Evolutionary conservation across 1,140 invertebrate genomes (phyloP).

Genomic region (Cyclina sinensis): DNA sequence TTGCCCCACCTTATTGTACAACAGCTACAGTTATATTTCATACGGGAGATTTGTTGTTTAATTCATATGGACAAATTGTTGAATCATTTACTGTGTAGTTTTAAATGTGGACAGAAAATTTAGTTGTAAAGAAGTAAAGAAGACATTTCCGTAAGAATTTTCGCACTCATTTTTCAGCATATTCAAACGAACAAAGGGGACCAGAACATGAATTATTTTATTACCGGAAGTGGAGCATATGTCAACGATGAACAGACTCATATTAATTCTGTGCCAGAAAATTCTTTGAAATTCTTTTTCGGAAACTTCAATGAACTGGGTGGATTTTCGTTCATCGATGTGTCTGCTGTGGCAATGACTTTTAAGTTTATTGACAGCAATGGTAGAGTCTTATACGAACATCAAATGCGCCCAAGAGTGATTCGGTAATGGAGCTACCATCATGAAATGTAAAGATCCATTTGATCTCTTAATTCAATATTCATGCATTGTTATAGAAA

Average conservation of each 20-base stretch:
- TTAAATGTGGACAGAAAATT: too few species aligned
- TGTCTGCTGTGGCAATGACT: slow-evolving; percentile 80
- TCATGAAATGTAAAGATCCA: too few species aligned
- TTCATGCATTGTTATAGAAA: too few species aligned
- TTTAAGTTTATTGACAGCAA: slow-evolving; percentile 81
- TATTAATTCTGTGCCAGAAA: slow-evolving; percentile 78
- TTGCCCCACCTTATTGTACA: too few species aligned
- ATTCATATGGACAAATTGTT: too few species aligned
- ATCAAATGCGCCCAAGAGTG: slow-evolving; percentile 72
- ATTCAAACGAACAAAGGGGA: slow-evolving; percentile 78
- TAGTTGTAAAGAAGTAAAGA: too few species aligned
- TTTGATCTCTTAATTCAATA: too few species aligned
- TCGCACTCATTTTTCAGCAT: slow-evolving; percentile 71
- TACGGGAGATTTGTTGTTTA: too few species aligned
- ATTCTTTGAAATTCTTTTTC: slow-evolving; percentile 85
- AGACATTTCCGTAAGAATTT: too few species aligned
- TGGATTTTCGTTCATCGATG: slow-evolving; percentile 85
- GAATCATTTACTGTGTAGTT: too few species aligned
- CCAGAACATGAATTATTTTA: slow-evolving; percentile 84
- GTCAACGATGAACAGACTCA: slow-evolving; percentile 79
- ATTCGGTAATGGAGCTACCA: too few species aligned
- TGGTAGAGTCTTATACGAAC: slow-evolving; percentile 74
- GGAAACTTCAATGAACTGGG: slow-evolving; percentile 85
- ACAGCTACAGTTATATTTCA: too few species aligned
- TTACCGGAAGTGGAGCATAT: slow-evolving; percentile 85